These are phyloP conservation scores for Cardinalis cardinalis DNA, from an alignment of 2,113 vertebrate species.

Conservation along the genomic window DNA sequence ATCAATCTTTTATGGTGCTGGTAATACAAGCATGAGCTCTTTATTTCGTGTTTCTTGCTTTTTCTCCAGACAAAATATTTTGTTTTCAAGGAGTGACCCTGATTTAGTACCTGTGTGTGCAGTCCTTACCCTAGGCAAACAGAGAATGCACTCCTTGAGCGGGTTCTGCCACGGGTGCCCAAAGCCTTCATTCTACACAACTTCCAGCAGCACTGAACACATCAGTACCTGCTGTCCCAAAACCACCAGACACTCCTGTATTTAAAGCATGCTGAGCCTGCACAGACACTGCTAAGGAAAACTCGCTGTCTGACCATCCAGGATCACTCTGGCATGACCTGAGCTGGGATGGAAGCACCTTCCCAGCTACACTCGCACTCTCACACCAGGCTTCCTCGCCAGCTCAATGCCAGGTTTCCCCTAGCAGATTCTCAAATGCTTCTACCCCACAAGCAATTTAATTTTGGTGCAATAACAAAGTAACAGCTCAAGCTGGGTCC, in stretches of 20 bases:
- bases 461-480: background rate
- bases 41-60: background rate
- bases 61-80: background rate
- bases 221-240: background rate
- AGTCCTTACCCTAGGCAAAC: background rate
- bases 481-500: background rate
- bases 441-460: background rate
- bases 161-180: rapidly evolving
- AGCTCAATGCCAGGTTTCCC: no score
- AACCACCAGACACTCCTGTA: background rate
- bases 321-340: background rate
- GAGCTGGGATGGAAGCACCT: background rate
- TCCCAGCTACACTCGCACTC: background rate
- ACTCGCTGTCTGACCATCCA: rapidly evolving
- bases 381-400: background rate
- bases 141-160: background rate
- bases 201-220: background rate
- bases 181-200: background rate
- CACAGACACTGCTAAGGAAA: background rate
- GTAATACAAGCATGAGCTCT: background rate
- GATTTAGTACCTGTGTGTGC: background rate
- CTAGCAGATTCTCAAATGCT: background rate
- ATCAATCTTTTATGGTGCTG: background rate
- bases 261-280: background rate
- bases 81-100: background rate